phyloP scores from a whole-genome alignment of 2,888 invertebrate genomes.

The Tetragonisca angustula region DNA sequence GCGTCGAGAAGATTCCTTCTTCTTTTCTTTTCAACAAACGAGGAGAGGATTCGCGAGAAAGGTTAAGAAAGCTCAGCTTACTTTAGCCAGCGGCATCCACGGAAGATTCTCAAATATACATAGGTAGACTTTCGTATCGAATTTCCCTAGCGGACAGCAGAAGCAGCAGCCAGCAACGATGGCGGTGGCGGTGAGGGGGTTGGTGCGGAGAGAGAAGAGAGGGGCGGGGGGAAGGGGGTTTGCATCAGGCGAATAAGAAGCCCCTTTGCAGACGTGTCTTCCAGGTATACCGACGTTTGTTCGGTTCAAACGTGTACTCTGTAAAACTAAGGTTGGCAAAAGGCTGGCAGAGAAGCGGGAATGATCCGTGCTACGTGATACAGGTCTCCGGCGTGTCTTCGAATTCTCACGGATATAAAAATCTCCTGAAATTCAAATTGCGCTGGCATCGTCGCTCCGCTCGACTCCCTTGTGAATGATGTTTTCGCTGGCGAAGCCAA shows the following conservation, averaged over 20 bases:
- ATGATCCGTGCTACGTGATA: constrained; percentile 57
- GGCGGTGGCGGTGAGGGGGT: neutral
- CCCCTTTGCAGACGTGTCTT: constrained; percentile 64
- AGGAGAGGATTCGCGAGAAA: constrained; percentile 7
- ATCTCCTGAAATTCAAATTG: constrained; percentile 71
- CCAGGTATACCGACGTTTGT: constrained; percentile 61
- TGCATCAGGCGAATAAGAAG: constrained; percentile 73
- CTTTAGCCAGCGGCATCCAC: constrained; percentile 35
- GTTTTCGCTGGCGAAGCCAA: constrained; percentile 24
- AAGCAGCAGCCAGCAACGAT: constrained; percentile 67
- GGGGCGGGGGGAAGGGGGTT: constrained; percentile 42
- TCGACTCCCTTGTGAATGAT: constrained; percentile 47
- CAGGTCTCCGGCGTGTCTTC: constrained; percentile 61
- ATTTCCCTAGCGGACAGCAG: constrained; percentile 79
- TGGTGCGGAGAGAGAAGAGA: too few relatives aligned
- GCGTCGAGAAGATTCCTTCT: constrained; percentile 13
- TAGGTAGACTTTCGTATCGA: constrained; percentile 79
- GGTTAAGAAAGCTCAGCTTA: constrained; percentile 55
- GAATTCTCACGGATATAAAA: constrained; percentile 69
- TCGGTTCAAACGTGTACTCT: constrained; percentile 57
- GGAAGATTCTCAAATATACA: constrained; percentile 78
- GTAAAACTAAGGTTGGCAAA: constrained; percentile 60
- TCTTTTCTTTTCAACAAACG: neutral
- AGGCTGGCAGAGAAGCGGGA: constrained; percentile 44
- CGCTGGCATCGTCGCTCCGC: constrained; percentile 38